A percentile compares a stretch with the other conserved stretches of the same genome.
Evolutionary conservation across 2,113 vertebrate genomes (phyloP).

Genomic region (Dicentrarchus labrax): DNA sequence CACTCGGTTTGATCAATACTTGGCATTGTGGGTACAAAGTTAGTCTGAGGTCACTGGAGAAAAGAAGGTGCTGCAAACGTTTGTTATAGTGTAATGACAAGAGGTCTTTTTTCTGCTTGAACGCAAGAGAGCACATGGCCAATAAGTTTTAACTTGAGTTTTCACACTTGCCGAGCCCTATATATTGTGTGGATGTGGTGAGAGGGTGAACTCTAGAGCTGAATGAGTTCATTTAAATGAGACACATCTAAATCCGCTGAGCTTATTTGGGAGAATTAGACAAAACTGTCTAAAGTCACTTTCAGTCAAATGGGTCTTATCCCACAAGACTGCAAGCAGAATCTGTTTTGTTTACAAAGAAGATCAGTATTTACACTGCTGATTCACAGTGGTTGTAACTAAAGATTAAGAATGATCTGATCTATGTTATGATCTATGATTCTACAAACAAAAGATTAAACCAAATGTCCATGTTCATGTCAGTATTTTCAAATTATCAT

Average conservation of each 20-base stretch:
- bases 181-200: neutral
- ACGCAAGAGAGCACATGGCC: neutral
- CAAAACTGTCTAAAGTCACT: conserved; percentile 15
- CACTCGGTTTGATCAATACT: neutral
- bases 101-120: neutral
- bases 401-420: conserved; percentile 2
- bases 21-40: neutral
- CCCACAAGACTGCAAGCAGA: neutral
- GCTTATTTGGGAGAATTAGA: conserved; percentile 15
- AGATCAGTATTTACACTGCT: conserved; percentile 30
- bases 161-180: neutral
- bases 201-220: neutral
- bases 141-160: neutral
- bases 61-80: neutral
- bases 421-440: neutral
- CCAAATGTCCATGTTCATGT: neutral
- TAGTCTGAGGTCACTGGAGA: neutral
- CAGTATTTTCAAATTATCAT: conserved; percentile 2
- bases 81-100: neutral
- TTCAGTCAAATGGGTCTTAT: conserved; percentile 10
- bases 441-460: conserved; percentile 13
- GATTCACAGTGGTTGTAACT: conserved; percentile 34
- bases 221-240: neutral
- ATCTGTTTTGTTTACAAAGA: conserved; percentile 36
- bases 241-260: conserved; percentile 12